Evolutionary conservation across 2,113 vertebrate species (phyloP), one percentile per base, ranked within the genome.

Genomic region (Poecilia latipinna): DNA sequence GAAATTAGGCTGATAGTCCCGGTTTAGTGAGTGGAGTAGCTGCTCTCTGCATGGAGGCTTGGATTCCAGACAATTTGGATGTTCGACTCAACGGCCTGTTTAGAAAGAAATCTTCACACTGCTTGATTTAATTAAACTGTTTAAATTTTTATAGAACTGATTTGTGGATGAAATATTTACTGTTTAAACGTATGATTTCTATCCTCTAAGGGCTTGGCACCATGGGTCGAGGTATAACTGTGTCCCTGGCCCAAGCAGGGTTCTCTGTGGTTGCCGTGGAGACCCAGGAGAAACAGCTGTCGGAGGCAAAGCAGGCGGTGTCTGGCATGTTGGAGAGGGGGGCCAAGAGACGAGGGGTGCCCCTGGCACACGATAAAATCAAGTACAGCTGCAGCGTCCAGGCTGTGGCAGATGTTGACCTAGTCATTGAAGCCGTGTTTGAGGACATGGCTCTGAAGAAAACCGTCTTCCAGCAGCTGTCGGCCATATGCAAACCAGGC

Each of bases 371-470:
- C 0, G 77, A 84, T 10, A 62, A 42, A n/a, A 83, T 96, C 75
- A 91, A 63, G 19, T 97, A 97, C 82, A 93, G 94, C 17, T 62
- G 74, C 26, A 91, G 94, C 67, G 86, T 96, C 2, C 80, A 89
- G 68, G 88, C 87, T 0, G 91, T 95, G 32, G 57, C 32, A 17
- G 92, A 94, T 4, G 95, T 92, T 0, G 97, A 98, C 81, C 89
- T 98, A 65, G 95, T 98, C 57, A 95, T 98, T 0, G 97, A 99
- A 89, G 97, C 97, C 1, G 96, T 98, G 62, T 98, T 96, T 90
- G 97, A 99, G 89, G 95, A 98, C 71, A 94, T 96, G 94, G 82
- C 68, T 0, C 89, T 98, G 26, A 98, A 98, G 90, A 95, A 96
- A 80, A 82, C 84, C 37, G 90, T 98, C 82, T 98, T 99, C 86